A percentile compares a stretch with the other conserved stretches of the same genome.
phyloP scores from a whole-genome alignment of 1,140 invertebrate species.

The Mesaphorura yosii region DNA sequence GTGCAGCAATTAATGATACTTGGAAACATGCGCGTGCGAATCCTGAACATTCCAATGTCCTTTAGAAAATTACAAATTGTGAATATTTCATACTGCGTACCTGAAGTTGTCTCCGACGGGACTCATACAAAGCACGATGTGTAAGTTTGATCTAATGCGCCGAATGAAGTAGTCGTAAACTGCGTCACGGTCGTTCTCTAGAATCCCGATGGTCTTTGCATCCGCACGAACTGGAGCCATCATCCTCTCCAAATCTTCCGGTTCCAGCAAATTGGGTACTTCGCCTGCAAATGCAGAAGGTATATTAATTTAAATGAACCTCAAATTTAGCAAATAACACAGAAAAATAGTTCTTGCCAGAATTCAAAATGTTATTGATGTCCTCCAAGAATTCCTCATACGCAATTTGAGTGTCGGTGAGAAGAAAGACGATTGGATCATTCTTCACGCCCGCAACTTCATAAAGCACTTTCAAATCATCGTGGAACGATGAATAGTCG shows the following conservation, averaged over 20 bases:
- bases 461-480: constrained; percentile 61
- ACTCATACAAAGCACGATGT: constrained; percentile 79
- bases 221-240: constrained; percentile 56
- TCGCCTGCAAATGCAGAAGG: constrained; percentile 5
- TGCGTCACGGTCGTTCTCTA: constrained; percentile 54
- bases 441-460: constrained; percentile 56
- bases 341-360: constrained; percentile 43
- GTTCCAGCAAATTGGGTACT: constrained; percentile 51
- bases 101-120: constrained; percentile 73
- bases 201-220: constrained; percentile 57
- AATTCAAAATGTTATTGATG: constrained; percentile 80
- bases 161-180: constrained; percentile 74
- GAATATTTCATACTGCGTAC: constrained; percentile 33
- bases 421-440: constrained; percentile 72
- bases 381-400: constrained; percentile 86
- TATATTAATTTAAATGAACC: not conserved
- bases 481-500: constrained; percentile 62
- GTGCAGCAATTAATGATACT: constrained; percentile 86
- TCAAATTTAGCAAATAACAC: not conserved
- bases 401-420: constrained; percentile 79
- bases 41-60: constrained; percentile 36
- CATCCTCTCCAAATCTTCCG: constrained; percentile 69
- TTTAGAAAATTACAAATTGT: not conserved
- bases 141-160: constrained; percentile 62
- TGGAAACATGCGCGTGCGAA: constrained; percentile 71